Conservation (phyloP, 2,888 invertebrate genomes). For the Zele albiditarsus region DNA sequence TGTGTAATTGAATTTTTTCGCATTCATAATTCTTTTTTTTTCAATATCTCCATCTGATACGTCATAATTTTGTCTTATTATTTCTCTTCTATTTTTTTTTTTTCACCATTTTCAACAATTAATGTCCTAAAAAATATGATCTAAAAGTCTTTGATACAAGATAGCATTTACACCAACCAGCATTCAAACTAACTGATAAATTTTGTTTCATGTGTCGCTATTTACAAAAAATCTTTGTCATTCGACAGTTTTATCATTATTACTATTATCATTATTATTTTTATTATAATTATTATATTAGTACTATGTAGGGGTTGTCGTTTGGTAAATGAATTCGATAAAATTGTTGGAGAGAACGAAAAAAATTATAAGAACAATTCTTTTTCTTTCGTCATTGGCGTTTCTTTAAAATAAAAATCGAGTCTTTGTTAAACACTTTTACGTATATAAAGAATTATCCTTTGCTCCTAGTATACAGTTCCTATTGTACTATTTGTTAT, state of each 20-base stretch:
- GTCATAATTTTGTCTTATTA: slow-evolving; percentile 19
- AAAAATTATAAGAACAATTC: background rate
- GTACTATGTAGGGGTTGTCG: background rate
- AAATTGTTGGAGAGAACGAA: background rate
- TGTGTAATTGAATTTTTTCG: slow-evolving; percentile 18
- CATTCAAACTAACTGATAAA: slow-evolving; percentile 41
- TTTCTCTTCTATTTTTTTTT: background rate
- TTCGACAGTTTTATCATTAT: slow-evolving; percentile 1
- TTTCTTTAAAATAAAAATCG: background rate
- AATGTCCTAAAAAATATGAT: slow-evolving; percentile 57
- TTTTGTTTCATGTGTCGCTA: slow-evolving; percentile 16
- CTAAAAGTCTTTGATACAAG: slow-evolving; percentile 59
- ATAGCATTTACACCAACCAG: slow-evolving; percentile 45
- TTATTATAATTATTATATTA: background rate
- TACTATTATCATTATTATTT: background rate
- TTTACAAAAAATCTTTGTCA: slow-evolving; percentile 20
- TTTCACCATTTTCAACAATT: slow-evolving; percentile 40
- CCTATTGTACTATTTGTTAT: background rate
- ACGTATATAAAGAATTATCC: background rate
- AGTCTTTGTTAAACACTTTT: background rate
- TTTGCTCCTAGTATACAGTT: background rate
- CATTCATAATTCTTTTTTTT: slow-evolving; percentile 5
- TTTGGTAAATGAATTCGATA: background rate
- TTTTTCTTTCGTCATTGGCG: background rate
- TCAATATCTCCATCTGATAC: slow-evolving; percentile 23